phyloP scores from a whole-genome alignment of 2,113 vertebrate species.

The Prionailurus viverrinus region DNA sequence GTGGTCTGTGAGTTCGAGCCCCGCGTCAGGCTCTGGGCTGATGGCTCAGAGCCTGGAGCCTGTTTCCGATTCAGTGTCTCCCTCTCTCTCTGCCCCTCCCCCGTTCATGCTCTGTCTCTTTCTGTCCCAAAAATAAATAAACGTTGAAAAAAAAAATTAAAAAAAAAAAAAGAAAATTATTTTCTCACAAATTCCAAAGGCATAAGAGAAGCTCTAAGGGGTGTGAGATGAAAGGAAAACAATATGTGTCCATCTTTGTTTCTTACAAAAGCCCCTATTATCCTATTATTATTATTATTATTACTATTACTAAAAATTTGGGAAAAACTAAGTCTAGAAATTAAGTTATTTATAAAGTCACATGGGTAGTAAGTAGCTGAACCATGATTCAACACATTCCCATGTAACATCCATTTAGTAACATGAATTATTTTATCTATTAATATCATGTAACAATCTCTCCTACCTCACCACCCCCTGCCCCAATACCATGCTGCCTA shows the following conservation, averaged over 20 bases:
- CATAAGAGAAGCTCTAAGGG: background rate
- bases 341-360: background rate
- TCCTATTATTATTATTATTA: background rate
- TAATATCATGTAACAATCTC: too few species aligned
- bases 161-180: background rate
- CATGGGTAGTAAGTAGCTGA: background rate
- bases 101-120: too few species aligned
- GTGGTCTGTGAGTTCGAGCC: too few species aligned
- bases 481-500: background rate
- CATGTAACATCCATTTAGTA: background rate
- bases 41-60: too few species aligned
- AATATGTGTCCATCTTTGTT: background rate
- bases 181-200: background rate
- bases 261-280: background rate
- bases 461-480: fast-evolving
- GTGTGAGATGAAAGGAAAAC: background rate
- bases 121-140: too few species aligned
- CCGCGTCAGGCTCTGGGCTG: too few species aligned
- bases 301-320: background rate
- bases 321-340: background rate
- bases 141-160: too few species aligned
- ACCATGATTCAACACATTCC: background rate
- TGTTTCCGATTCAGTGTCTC: too few species aligned
- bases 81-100: too few species aligned
- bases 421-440: too few species aligned